Evolutionary conservation across 1,140 invertebrate species (phyloP).

Genomic region (Drosophila sechellia): DNA sequence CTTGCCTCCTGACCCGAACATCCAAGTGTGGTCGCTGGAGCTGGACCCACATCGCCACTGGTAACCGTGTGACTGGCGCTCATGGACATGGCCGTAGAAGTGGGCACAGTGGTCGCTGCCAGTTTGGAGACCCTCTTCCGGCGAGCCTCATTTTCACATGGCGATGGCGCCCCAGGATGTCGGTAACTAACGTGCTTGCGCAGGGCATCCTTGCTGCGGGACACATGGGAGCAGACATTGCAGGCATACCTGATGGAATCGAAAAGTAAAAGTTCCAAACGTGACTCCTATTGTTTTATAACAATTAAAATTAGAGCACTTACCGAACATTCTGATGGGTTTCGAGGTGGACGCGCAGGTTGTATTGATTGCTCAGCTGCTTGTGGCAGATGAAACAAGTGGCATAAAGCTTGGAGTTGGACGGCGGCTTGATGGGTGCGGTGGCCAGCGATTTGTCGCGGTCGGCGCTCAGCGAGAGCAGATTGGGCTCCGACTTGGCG

Average conservation of each 20-base stretch:
- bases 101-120: slow-evolving; percentile 25
- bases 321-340: slow-evolving; percentile 93
- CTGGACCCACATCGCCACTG: slow-evolving; percentile 40
- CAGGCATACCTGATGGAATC: slow-evolving; percentile 87
- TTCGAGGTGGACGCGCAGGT: slow-evolving; percentile 94
- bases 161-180: slow-evolving; percentile 87
- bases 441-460: slow-evolving; percentile 48
- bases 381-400: slow-evolving; percentile 94
- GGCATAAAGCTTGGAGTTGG: slow-evolving; percentile 86
- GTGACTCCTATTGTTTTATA: not conserved
- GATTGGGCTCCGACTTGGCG: slow-evolving; percentile 71
- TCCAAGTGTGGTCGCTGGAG: slow-evolving; percentile 11
- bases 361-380: slow-evolving; percentile 95
- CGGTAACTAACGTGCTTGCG: slow-evolving; percentile 95
- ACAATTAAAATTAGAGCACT: slow-evolving; percentile 4
- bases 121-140: slow-evolving; percentile 76
- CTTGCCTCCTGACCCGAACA: slow-evolving; percentile 19
- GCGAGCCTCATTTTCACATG: slow-evolving; percentile 79
- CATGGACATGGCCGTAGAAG: slow-evolving; percentile 10
- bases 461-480: slow-evolving; percentile 55
- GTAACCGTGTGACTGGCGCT: slow-evolving; percentile 61
- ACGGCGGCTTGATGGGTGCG: slow-evolving; percentile 72
- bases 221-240: slow-evolving; percentile 93
- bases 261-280: not conserved
- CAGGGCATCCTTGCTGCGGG: slow-evolving; percentile 92